Evolutionary conservation across 2,113 vertebrate genomes (phyloP).

Genomic region (Microcebus tavaratra): DNA sequence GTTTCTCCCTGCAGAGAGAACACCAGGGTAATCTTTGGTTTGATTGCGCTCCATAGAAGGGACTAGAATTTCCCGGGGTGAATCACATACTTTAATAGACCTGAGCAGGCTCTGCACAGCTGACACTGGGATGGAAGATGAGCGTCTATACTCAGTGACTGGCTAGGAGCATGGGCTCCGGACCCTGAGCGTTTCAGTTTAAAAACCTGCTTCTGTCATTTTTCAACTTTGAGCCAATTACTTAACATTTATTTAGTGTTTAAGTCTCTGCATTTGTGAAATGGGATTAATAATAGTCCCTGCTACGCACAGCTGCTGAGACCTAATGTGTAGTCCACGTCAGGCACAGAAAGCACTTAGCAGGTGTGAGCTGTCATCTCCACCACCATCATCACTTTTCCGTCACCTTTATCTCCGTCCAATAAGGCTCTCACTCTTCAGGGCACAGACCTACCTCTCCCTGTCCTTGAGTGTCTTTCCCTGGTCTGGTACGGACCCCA

Average conservation of each 20-base stretch:
- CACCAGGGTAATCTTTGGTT: neutral
- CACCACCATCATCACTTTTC: accelerated
- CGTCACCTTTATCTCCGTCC: neutral
- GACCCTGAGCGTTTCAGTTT: neutral
- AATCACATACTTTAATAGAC: too few relatives aligned
- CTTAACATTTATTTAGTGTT: neutral
- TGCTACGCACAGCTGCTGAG: neutral
- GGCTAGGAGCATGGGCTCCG: neutral
- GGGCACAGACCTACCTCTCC: accelerated
- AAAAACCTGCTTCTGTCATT: neutral
- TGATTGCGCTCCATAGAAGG: neutral
- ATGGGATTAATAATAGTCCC: too few relatives aligned
- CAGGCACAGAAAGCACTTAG: neutral
- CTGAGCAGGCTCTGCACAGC: accelerated
- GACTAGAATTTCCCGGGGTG: neutral
- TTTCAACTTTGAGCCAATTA: neutral
- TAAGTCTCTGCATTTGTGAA: neutral
- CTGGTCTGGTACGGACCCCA: neutral
- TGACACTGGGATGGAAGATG: neutral
- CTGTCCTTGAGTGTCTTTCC: too few relatives aligned
- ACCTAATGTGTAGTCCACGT: accelerated
- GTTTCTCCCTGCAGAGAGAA: neutral
- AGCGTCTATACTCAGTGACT: neutral
- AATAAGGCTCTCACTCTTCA: neutral
- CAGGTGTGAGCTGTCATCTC: accelerated